Evolutionary conservation across 35 echinoderm and acorn worm genomes (phyloP).

Genomic region (Apostichopus parvimensis): DNA sequence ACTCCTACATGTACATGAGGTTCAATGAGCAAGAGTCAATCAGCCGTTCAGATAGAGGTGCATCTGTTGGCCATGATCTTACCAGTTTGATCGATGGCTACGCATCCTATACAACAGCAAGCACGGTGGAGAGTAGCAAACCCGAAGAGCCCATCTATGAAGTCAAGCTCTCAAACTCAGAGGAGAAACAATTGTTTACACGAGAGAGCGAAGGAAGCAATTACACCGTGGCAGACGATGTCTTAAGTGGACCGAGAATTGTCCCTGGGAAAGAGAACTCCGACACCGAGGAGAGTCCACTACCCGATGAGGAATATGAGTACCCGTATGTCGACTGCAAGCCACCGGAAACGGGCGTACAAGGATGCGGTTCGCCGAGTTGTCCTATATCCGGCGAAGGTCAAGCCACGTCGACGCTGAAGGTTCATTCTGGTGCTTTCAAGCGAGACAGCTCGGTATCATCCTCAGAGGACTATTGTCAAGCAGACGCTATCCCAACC

Average conservation of each 20-base stretch:
- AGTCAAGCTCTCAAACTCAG: constrained; percentile 20
- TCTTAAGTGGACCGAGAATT: constrained; percentile 14
- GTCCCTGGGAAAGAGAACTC: constrained; percentile 42
- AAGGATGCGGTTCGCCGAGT: background rate
- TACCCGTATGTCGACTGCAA: constrained; percentile 45
- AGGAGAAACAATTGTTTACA: constrained; percentile 32
- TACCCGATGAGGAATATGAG: constrained; percentile 31
- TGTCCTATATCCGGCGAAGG: constrained; percentile 13
- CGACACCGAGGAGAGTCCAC: constrained; percentile 7
- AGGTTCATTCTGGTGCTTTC: background rate
- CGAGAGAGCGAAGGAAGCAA: background rate
- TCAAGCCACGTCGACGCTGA: background rate
- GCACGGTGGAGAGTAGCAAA: background rate
- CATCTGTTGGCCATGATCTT: constrained; percentile 10
- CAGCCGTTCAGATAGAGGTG: background rate
- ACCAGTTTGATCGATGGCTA: constrained; percentile 48
- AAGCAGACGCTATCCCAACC: constrained; percentile 5
- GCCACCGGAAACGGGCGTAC: background rate
- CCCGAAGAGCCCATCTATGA: constrained; percentile 39
- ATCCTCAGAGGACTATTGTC: constrained; percentile 51
- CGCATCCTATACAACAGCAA: background rate
- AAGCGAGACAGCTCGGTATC: background rate
- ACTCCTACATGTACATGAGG: constrained; percentile 55
- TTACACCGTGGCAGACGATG: constrained; percentile 17
- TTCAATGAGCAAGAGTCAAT: constrained; percentile 43